Evolutionary conservation across 2,113 vertebrate genomes (phyloP), one percentile per base, ranked within the genome.

Genomic region (Spea multiplicata): DNA sequence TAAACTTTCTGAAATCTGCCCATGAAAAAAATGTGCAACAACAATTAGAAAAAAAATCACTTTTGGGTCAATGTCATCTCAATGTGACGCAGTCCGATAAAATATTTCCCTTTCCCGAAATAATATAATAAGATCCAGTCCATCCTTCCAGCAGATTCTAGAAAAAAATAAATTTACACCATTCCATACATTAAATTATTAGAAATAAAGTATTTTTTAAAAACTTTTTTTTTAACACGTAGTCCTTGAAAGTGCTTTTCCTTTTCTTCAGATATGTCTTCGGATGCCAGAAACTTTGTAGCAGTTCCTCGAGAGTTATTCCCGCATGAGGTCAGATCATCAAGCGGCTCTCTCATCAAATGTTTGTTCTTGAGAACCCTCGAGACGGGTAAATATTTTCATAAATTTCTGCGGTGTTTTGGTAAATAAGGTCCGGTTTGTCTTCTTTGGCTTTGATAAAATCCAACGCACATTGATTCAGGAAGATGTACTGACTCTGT

Each of bases 401-500:
- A 61, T 97, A 99, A 91, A 96, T 94, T 74, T 87, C 86, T 84
- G 95, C 86, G n/a, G 96, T 94, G 44, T 99, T 99, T 88, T 98
- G 95, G 86, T 99, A 98, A 87, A 99, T 97, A 50, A 96, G 91
- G 81, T 98, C 95, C 0, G 92, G 92, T 53, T 94, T 96, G 71
- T 95, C 92, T 30, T 90, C 96, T 87, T 93, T 94, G 61, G 96
- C 92, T 86, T 87, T 92, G 87, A 99, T 96, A 70, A 97, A 91
- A 84, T 99, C 96, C 89, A 95, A 82, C 73, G 96, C 95, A 78
- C 97, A 99, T 85, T 95, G 94, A 85, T 98, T 95, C 85, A 99
- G 85, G 90, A 96, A 98, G 81, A 99, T 87, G 0, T 97, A 99
- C 84, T 99, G 97, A 82, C 95, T 95, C 97, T 99, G 89, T 73